Evolutionary conservation across 2,888 invertebrate species (phyloP).

Genomic region (Epinotia demarniana): DNA sequence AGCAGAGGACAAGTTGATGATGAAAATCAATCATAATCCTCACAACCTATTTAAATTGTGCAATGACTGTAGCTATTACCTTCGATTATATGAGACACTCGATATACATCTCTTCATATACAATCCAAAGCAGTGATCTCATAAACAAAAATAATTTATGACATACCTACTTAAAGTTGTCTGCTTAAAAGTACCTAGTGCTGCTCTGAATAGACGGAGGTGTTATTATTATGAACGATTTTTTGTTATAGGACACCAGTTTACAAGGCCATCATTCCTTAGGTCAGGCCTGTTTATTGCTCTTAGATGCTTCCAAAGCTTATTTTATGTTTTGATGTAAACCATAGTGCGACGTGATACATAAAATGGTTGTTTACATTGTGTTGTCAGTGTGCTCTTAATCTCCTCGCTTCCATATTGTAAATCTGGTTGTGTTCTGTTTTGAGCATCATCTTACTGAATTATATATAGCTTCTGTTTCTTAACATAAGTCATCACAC

Average conservation of each 20-base stretch:
- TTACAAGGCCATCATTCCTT: conserved; percentile 81
- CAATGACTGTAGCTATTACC: not conserved
- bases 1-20: no score
- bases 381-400: conserved; percentile 66
- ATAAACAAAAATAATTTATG: not conserved
- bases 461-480: conserved; percentile 16
- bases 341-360: conserved; percentile 72
- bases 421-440: conserved; percentile 14
- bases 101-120: not conserved
- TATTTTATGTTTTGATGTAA: conserved; percentile 61
- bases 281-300: conserved; percentile 76
- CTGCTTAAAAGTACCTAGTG: not conserved
- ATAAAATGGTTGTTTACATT: conserved; percentile 53
- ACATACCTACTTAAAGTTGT: not conserved
- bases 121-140: not conserved
- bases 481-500: conserved; percentile 3
- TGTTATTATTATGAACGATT: conserved; percentile 36
- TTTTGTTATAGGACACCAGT: conserved; percentile 83
- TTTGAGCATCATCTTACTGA: conserved; percentile 27
- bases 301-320: conserved; percentile 71
- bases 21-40: no score
- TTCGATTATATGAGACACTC: not conserved
- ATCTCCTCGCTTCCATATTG: conserved; percentile 46
- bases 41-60: not conserved
- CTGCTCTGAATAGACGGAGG: not conserved